Evolutionary conservation across 2,113 vertebrate species (phyloP), one percentile per base, ranked within the genome.

Genomic region (Todiramphus saurophagus): DNA sequence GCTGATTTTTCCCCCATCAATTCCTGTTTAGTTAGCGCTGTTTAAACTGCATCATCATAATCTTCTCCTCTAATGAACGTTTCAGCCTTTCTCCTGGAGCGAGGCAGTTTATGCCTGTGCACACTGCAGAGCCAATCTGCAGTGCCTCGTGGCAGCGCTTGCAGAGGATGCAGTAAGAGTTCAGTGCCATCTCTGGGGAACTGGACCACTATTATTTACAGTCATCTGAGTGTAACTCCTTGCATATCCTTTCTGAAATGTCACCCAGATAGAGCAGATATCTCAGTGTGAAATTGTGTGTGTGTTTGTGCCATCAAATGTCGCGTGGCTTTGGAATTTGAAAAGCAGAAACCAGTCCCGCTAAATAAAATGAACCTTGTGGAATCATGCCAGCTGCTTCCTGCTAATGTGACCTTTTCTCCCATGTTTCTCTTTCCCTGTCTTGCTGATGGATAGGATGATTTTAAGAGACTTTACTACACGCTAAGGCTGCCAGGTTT

Each of bases 381-480:
- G 91, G 88, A 90, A 59, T 72, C 58, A 44, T 30, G 82, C 92
- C 88, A 90, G 81, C 39, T 79, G 78, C 58, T 93, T 95, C 68
- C 70, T 78, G 64, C 59, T 87, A 92, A 79, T 87, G 62, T 93
- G 96, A 96, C 93, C 94, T 97, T 97, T 96, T 88, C 84, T 90
- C 91, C 84, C 72, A 46, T 69, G 70, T 96, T 92, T 94, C 74
- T 82, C 35, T 94, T 92, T 51, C 62, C 37, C 11, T 91, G 69
- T 89, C 69, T 84, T 66, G 50, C 93, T 96, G 95, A 96, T 89
- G 84, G 94, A 96, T 96, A 95, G 89, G 59, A 80, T 77, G 94
- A 92, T 94, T 95, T 94, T 89, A 90, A 83, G 53, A 83, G 58
- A 92, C 55, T 89, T 95, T 53, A 90, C 64, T 87, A 92, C 93